Evolutionary conservation across 2,797 vertebrate species (phyloP).

Genomic region (Salmo trutta): DNA sequence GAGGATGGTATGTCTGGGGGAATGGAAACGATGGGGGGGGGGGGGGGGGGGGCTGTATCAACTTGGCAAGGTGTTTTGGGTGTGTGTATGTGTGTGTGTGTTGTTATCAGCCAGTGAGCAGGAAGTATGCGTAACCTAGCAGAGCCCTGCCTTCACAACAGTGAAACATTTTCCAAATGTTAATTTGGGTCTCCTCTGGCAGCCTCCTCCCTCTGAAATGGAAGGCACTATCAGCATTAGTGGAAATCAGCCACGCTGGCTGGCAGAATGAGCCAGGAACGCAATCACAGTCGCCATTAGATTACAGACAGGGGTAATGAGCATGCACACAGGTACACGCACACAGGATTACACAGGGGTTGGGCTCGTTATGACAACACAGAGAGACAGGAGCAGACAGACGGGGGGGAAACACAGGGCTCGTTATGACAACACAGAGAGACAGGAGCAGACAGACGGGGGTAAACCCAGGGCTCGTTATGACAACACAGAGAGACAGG

Average conservation of each 20-base stretch:
- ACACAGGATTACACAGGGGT: no score
- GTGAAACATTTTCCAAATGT: constrained; percentile 11
- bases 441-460: no score
- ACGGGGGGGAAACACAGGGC: no score
- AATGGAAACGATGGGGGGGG: neutral
- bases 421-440: no score
- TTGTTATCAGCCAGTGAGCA: neutral
- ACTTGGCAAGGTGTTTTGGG: neutral
- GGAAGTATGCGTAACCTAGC: no score
- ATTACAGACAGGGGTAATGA: neutral
- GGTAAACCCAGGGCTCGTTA: no score
- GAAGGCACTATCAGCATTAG: constrained; percentile 9
- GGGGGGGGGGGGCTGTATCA: neutral
- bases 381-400: no score
- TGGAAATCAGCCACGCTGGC: constrained; percentile 11
- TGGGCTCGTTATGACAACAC: no score
- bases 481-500: no score
- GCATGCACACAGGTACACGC: neutral
- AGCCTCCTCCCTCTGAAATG: neutral
- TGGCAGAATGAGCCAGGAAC: constrained; percentile 17
- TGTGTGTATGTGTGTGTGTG: neutral
- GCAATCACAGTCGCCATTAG: neutral
- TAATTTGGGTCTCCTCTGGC: neutral
- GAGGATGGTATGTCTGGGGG: constrained; percentile 11
- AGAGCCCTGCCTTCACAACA: constrained; percentile 3